Evolutionary conservation across 2,113 vertebrate species (phyloP), one percentile per base, ranked within the genome.

Genomic region (Neomonachus schauinslandi): DNA sequence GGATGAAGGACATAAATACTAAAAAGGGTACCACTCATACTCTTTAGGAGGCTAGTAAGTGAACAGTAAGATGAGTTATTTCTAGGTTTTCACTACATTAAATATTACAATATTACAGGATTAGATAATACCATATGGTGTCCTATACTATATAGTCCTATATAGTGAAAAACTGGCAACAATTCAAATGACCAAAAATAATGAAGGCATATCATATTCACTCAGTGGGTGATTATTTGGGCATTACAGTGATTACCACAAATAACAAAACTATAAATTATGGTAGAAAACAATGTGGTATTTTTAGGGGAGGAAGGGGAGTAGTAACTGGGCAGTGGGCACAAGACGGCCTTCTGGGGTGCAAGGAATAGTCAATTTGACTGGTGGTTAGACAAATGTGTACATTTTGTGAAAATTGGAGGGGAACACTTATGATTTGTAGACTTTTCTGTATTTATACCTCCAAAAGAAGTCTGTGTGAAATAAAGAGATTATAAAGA

Each of bases 341-440:
- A 83, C 4, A 88, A 72, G 72, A 51, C 33, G 65, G 53, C 92
- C 80, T 86, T 85, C 55, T 84, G 10, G 24, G 16, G 8, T 91
- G 5, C 51, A 22, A 69, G 39, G 6, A 59, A 83, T 14, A 91
- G 36, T 77, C 36, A 71, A 26, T 74, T 61, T 61, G 49, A n/a
- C 33, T 89, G 42, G 51, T 46, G 10, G 26, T 61, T 55, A 85
- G 51, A 89, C 33, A 74, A 82, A 39, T 82, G 15, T 71, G 0
- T 67, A 49, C 2, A 57, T 84, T 92, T 65, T 91, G 5, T 91
- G 36, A 95, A 95, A 93, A 97, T n/a, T 0, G 93, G 59, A 93
- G 61, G 19, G 86, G 11, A 90, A 88, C 16, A 65, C 36, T 89
- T 80, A 49, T 33, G 21, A 74, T 55, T 22, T 69, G 4, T 42